Conservation (phyloP, 2,797 vertebrate genomes). For the Falco peregrinus region DNA sequence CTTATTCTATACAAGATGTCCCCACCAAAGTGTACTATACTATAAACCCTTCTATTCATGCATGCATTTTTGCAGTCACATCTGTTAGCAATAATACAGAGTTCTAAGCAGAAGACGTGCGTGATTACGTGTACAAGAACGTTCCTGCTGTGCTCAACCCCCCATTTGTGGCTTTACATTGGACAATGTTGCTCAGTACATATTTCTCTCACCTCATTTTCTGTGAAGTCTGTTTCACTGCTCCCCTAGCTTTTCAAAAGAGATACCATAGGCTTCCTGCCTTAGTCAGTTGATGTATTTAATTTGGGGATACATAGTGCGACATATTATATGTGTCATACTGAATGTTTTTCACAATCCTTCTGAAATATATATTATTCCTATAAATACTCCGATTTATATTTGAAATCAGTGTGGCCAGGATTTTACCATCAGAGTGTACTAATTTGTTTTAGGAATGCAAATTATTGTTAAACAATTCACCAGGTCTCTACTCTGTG, state of each 20-base stretch:
- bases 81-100: background rate
- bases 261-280: accelerated
- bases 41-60: background rate
- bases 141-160: background rate
- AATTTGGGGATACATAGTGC: background rate
- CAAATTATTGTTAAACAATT: background rate
- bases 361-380: background rate
- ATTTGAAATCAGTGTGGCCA: background rate
- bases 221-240: background rate
- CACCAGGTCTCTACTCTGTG: background rate
- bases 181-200: background rate
- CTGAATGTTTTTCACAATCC: background rate
- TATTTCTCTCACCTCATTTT: background rate
- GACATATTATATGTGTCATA: background rate
- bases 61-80: background rate
- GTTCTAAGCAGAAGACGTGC: background rate
- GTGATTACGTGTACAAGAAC: background rate
- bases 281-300: background rate
- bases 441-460: background rate
- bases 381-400: background rate
- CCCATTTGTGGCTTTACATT: background rate
- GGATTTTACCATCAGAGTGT: background rate
- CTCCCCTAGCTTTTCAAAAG: background rate
- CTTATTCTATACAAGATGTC: background rate
- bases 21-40: background rate